Percentiles rank a stretch among this genome's conserved stretches.
phyloP scores from a whole-genome alignment of 2,888 invertebrate genomes.

The Andrena bicolor region DNA sequence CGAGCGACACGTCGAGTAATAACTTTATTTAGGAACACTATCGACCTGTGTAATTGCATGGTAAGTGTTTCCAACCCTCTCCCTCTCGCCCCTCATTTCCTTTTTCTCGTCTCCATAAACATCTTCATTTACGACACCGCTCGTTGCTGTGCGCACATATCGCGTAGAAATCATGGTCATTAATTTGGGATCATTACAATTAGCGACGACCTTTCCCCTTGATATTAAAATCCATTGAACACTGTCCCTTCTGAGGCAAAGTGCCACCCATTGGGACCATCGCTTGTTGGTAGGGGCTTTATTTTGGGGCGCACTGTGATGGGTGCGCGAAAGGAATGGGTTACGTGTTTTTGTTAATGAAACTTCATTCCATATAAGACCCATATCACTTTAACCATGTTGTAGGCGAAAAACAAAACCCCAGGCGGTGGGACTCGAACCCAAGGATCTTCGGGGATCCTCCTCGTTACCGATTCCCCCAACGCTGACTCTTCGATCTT shows the following conservation, averaged over 20 bases:
- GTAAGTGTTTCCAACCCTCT: constrained; percentile 52
- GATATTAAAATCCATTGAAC: constrained; percentile 49
- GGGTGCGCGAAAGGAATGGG: background rate
- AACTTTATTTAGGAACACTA: constrained; percentile 77
- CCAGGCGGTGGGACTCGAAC: background rate
- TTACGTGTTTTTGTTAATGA: background rate
- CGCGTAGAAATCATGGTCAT: constrained; percentile 60
- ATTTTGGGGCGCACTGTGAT: background rate
- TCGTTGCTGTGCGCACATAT: constrained; percentile 25
- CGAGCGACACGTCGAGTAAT: constrained; percentile 74
- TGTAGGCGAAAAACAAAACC: background rate
- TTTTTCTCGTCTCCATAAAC: constrained; percentile 64
- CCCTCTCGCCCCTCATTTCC: background rate
- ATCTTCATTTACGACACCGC: constrained; percentile 71
- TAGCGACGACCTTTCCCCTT: constrained; percentile 52
- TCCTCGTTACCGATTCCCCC: too few species aligned
- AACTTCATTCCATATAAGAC: background rate
- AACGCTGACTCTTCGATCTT: too few species aligned
- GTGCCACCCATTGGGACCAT: constrained; percentile 9
- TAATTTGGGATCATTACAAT: constrained; percentile 77
- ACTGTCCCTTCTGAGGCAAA: background rate
- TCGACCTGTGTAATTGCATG: constrained; percentile 75
- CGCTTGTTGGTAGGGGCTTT: background rate
- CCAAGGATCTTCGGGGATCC: too few species aligned
- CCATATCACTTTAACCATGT: background rate